Evolutionary conservation across 2,113 vertebrate species (phyloP), one percentile per base, ranked within the genome.

Genomic region (Reinhardtius hippoglossoides): DNA sequence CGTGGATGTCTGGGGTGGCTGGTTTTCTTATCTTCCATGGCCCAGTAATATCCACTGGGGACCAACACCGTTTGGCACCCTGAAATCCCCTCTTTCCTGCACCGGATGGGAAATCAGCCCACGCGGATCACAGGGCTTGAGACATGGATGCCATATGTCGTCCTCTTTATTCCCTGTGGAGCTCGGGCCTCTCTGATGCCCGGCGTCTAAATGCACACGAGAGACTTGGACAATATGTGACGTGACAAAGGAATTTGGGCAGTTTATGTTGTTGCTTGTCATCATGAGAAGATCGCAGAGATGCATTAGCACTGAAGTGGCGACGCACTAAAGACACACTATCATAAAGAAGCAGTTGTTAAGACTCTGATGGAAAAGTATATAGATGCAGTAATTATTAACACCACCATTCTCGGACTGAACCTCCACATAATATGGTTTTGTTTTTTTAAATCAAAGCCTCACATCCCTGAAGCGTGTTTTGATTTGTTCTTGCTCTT

Each of bases 71-170:
- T 56, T 84, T 87, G 84, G 87, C 86, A 87, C 88, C 86, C 82
- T 81, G 73, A 81, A 80, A 90, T 86, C 89, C 85, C 35, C 21
- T 63, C 18, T 56, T 76, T 64, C 60, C 70, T 76, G 1, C 73
- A 63, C 65, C 54, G 86, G 81, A 90, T 88, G 87, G 76, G 84
- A 86, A 89, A 74, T 86, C 83, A 84, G 84, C 59, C 74, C 63
- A 77, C 73, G 85, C 84, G 84, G 89, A 89, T 92, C 87, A 92
- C 54, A 57, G 82, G 88, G 89, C 80, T 84, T 71, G 60, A 71
- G 87, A 88, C 82, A 71, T 84, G 81, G 81, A 78, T 89, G 88
- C 93, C 92, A 91, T 92, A 92, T 92, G 92, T 79, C 85, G 79
- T 54, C 59, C 57, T 40, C 16, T 75, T 76, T 83, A 89, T 90